These are phyloP conservation scores for Paramisgurnus dabryanus DNA, from an alignment of 2,113 vertebrate species.

Conservation along the genomic window DNA sequence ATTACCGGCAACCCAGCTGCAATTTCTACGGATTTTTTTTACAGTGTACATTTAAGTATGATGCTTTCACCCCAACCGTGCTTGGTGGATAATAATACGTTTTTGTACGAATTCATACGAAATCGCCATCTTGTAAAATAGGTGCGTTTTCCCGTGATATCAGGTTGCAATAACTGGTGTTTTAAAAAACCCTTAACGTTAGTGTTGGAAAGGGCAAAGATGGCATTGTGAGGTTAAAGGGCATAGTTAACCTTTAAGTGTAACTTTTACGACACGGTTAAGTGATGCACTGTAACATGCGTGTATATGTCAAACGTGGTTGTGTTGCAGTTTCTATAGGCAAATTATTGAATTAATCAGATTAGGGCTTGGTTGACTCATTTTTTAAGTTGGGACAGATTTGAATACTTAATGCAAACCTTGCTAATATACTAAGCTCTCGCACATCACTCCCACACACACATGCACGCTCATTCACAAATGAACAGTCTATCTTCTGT, in stretches of 20 bases:
- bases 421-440: constrained; percentile 23
- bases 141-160: no score
- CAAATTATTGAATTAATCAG: constrained; percentile 15
- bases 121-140: no score
- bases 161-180: not conserved
- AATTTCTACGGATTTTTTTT: no score
- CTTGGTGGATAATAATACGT: no score
- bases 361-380: not conserved
- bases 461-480: constrained; percentile 8
- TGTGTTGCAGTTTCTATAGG: not conserved
- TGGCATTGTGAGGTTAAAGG: constrained; percentile 12
- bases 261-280: not conserved
- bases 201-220: constrained; percentile 16
- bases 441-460: not conserved
- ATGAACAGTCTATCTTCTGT: constrained; percentile 27
- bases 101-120: no score
- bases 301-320: not conserved
- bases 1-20: no score
- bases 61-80: no score
- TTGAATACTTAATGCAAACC: constrained; percentile 31
- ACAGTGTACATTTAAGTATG: no score
- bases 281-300: no score
- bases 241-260: constrained; percentile 25
- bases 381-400: not conserved
- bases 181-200: constrained; percentile 1